phyloP scores from a whole-genome alignment of 2,888 invertebrate genomes.

The Halictus quadricinctus region DNA sequence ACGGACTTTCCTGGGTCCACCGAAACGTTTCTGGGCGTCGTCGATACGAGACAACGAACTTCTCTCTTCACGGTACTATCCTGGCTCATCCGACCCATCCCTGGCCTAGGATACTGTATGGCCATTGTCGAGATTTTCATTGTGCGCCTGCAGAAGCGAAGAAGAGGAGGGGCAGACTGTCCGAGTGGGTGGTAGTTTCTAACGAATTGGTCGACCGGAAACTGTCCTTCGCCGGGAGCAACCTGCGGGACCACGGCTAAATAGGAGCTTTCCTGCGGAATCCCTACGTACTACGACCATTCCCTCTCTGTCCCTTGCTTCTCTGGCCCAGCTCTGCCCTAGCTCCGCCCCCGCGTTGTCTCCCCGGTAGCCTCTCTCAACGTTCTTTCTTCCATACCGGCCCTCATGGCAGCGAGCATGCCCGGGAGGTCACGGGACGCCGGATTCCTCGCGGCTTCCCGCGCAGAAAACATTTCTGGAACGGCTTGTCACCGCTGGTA shows the following conservation, averaged over 20 bases:
- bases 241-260: constrained; percentile 58
- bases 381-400: neutral
- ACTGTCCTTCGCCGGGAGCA: constrained; percentile 58
- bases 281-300: constrained; percentile 45
- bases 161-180: constrained; percentile 50
- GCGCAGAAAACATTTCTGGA: constrained; percentile 15
- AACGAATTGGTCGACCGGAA: constrained; percentile 76
- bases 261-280: constrained; percentile 58
- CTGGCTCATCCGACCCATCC: constrained; percentile 35
- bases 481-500: constrained; percentile 7
- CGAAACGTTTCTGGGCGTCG: constrained; percentile 57
- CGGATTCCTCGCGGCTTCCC: constrained; percentile 18
- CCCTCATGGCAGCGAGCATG: constrained; percentile 16
- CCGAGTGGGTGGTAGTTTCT: constrained; percentile 69
- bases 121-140: constrained; percentile 75
- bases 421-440: neutral
- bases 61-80: constrained; percentile 46
- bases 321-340: neutral
- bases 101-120: constrained; percentile 57
- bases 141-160: constrained; percentile 64
- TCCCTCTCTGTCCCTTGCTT: neutral
- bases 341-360: neutral
- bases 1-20: constrained; percentile 46
- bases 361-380: neutral
- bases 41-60: constrained; percentile 63